Evolutionary conservation across 2,888 invertebrate species (phyloP).

Genomic region (Drosophila yooni): DNA sequence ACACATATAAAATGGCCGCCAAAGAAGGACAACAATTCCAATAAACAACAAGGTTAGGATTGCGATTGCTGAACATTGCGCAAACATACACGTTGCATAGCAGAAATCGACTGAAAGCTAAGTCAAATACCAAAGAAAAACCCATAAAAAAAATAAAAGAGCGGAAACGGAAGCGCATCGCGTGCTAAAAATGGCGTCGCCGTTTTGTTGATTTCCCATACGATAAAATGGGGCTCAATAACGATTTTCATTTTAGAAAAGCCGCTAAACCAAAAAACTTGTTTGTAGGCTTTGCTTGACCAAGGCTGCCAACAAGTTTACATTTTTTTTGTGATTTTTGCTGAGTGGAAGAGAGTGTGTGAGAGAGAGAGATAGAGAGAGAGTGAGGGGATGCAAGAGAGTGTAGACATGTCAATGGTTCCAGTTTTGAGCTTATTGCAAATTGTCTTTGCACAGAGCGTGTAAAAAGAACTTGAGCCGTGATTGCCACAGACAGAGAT

Average conservation of each 20-base stretch:
- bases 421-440: conserved; percentile 43
- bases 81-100: conserved; percentile 42
- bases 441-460: conserved; percentile 41
- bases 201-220: conserved; percentile 17
- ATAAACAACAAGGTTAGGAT: not conserved
- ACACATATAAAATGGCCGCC: not conserved
- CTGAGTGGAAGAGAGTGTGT: conserved; percentile 13
- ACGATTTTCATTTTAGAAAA: conserved; percentile 56
- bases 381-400: not conserved
- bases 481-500: conserved; percentile 13
- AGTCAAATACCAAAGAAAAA: conserved; percentile 37
- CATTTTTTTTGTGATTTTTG: conserved; percentile 31
- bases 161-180: conserved; percentile 49
- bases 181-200: conserved; percentile 32
- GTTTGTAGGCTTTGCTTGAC: conserved; percentile 33
- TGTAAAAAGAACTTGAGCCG: conserved; percentile 16
- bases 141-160: conserved; percentile 16
- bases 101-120: not conserved
- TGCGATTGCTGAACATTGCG: conserved; percentile 25
- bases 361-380: not conserved
- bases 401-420: conserved; percentile 10
- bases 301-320: conserved; percentile 35
- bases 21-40: conserved; percentile 9
- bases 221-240: conserved; percentile 43
- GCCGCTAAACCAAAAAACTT: conserved; percentile 35